Base-by-base conservation (phyloP, 2,113 vertebrate genomes). In the Pygoscelis adeliae region DNA sequence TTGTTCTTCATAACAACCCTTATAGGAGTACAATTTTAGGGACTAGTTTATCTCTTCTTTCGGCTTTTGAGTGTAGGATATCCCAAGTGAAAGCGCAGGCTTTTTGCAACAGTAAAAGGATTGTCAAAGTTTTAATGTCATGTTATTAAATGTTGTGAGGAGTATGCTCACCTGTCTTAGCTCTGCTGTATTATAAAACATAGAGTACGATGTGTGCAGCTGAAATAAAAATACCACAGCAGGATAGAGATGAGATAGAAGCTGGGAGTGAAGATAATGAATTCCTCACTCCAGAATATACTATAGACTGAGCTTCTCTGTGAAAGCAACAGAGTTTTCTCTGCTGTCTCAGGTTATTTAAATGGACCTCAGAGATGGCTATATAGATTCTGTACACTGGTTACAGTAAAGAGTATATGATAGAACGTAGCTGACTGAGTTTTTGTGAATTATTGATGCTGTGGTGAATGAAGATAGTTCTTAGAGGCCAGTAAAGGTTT, bases 361-460 rank as follows among this genome's bases (percentile, higher is more conserved):
- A 65, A 67, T 73, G 15, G 47, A 25, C 85, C 42, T 66, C 44
- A 15, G 61, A 87, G 91, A 44, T 36, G 42, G 19, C 80, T 72
- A 2, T 42, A 19, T 70, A 42, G 81, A 42, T 88, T 55, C 83
- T 67, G 30, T 72, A 63, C 29, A 19, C 62, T 10, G 19, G 29
- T 95, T 84, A 73, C 89, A 49, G 56, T 53, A 59, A 96, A 89
- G 58, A 81, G 12, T 78, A 34, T 73, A 62, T 83, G 73, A 50
- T 47, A 82, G 89, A 77, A 72, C 5, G 52, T 59, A 94, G 87
- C 94, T 87, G 73, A 36, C 72, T 74, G 55, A 86, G 29, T 47
- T 74, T 81, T 93, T 71, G 58, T 97, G 61, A 94, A 94, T 97
- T 94, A 97, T 96, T 97, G 67, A 92, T 95, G 50, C 47, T 83